These are phyloP conservation scores for Emydura subglobosa DNA, from an alignment of 2,113 vertebrate species.

Conservation along the genomic window DNA sequence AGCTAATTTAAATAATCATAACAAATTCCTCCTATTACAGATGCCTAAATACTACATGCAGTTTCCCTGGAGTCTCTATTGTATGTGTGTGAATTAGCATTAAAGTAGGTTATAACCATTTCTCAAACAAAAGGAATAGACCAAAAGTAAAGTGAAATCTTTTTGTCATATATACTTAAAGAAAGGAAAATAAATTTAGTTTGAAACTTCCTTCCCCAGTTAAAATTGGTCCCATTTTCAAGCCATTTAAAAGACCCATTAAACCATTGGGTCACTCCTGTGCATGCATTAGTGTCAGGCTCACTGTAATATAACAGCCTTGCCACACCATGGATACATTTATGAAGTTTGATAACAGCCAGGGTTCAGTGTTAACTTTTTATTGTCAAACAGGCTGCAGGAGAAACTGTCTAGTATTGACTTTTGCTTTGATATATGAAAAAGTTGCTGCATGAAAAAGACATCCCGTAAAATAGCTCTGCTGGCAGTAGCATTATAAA, in stretches of 20 bases:
- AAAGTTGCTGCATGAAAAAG: slow-evolving; percentile 74
- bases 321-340: slow-evolving; percentile 71
- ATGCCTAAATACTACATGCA: rapidly evolving
- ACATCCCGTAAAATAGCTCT: slow-evolving; percentile 64
- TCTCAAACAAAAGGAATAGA: background rate
- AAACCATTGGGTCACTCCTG: slow-evolving; percentile 47
- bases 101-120: background rate
- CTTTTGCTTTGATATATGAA: slow-evolving; percentile 79
- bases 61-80: background rate
- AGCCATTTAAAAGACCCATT: slow-evolving; percentile 61
- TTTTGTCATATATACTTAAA: background rate
- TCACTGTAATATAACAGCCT: background rate
- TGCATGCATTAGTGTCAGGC: slow-evolving; percentile 63
- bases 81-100: background rate
- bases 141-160: background rate
- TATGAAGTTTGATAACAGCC: slow-evolving; percentile 79
- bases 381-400: slow-evolving; percentile 76
- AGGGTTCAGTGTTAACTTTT: slow-evolving; percentile 77
- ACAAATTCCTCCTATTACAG: background rate
- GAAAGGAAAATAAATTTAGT: slow-evolving; percentile 21
- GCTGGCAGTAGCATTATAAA: slow-evolving; percentile 54
- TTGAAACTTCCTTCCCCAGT: slow-evolving; percentile 39
- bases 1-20: background rate
- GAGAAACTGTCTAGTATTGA: slow-evolving; percentile 71
- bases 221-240: slow-evolving; percentile 49